Evolutionary conservation across 2,113 vertebrate species (phyloP), one percentile per base, ranked within the genome.

Genomic region (Hipposideros armiger): DNA sequence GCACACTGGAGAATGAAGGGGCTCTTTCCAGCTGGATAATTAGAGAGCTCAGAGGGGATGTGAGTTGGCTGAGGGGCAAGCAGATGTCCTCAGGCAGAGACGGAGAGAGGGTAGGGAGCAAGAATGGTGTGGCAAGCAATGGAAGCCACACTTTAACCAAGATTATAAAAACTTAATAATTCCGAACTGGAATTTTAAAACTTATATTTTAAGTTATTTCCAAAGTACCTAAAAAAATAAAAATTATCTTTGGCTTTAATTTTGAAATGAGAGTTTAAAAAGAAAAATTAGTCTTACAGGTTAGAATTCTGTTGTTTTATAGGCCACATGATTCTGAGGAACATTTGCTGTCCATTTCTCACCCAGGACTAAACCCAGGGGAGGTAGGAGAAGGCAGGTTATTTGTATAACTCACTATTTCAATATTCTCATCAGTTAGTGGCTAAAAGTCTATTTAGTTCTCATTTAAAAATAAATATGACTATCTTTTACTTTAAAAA

Each of bases 381-480:
- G 42, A 7, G 32, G 20, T 1, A 83, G 64, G 42, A 86, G 52
- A 81, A 87, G 15, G 32, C 2, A 90, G 26, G 24, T 60, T 92
- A 86, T 74, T 84, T 72, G 30, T 40, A 15, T 64, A 84, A 86
- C 69, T 83, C n/a, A 62, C 58, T 42, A 47, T 50, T 78, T 87
- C 64, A 82, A 69, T 84, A 70, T 42, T 77, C 45, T 83, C 74
- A 86, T 5, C n/a, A 80, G 22, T 69, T 36, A 30, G 40, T 89
- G 26, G 64, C 60, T 76, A 9, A 58, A 94, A 47, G n/a, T 82
- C 42, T 91, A 85, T 83, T 70, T 78, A 78, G 26, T 95, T 90
- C 64, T 96, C 47, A 82, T 66, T 94, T 90, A 76, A 95, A 95
- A 96, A 90, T 91, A 96, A 92, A 62, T 50, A 85, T 45, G 45